A percentile compares a stretch with the other conserved stretches of the same genome.
These are phyloP conservation scores for Siderastrea siderea DNA, from an alignment of 92 coral and sea anemone genomes.

Conservation along the genomic window DNA sequence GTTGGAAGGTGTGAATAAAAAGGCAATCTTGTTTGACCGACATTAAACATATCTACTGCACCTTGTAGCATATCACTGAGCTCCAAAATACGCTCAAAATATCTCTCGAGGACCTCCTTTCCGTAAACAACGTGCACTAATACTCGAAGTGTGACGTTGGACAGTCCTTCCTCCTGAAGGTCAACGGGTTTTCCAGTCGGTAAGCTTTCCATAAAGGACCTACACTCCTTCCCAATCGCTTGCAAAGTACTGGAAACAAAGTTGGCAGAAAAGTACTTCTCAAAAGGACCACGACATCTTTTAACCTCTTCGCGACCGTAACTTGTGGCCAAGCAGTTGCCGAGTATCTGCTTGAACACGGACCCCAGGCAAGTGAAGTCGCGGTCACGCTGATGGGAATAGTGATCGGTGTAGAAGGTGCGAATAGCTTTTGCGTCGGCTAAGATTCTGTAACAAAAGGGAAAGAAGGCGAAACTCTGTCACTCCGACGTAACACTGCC, in stretches of 20 bases:
- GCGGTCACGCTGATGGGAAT: conserved; percentile 88
- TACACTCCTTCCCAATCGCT: conserved; percentile 83
- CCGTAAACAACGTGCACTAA: conserved; percentile 85
- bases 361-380: conserved; percentile 87
- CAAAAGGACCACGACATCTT: conserved; percentile 97
- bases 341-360: conserved; percentile 77
- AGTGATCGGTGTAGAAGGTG: conserved; percentile 90
- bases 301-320: conserved; percentile 89
- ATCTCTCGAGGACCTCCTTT: conserved; percentile 78
- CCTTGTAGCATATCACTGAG: conserved; percentile 73
- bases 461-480: not conserved
- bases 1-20: conserved; percentile 86
- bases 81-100: conserved; percentile 70
- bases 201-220: conserved; percentile 63
- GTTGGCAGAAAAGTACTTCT: conserved; percentile 84
- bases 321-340: conserved; percentile 90
- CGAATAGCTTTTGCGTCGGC: conserved; percentile 95
- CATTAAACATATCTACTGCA: conserved; percentile 65
- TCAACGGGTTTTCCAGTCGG: conserved; percentile 77
- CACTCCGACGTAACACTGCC: not conserved
- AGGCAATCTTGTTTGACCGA: conserved; percentile 82
- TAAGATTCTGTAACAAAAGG: conserved; percentile 61
- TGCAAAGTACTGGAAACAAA: conserved; percentile 64
- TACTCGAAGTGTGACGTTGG: conserved; percentile 83
- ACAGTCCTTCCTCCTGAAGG: conserved; percentile 70